Percentiles rank a stretch among this genome's conserved stretches.
Evolutionary conservation across 2,888 invertebrate genomes (phyloP).

Genomic region (Tetranychus piercei): DNA sequence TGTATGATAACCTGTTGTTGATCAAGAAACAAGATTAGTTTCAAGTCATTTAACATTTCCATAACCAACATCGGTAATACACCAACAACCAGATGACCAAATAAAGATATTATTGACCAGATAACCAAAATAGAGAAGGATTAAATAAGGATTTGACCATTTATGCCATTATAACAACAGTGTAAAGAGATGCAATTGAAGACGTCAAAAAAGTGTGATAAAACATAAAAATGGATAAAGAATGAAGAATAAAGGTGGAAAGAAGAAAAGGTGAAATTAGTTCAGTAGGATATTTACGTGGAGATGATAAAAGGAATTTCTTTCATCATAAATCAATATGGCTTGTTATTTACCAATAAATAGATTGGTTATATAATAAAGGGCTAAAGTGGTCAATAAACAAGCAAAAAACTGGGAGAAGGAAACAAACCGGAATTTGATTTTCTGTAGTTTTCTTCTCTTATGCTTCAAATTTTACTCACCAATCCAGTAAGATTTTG

Average conservation of each 20-base stretch:
- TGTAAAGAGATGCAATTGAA: too few species aligned
- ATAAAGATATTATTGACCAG: neutral
- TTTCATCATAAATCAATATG: neutral
- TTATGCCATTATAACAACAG: neutral
- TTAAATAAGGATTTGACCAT: neutral
- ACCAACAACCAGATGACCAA: neutral
- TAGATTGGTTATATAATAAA: neutral
- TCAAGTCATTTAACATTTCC: too few species aligned
- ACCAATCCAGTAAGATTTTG: constrained; percentile 46
- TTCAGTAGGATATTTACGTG: constrained; percentile 3
- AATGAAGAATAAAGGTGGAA: neutral
- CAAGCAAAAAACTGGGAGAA: neutral
- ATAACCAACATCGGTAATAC: neutral
- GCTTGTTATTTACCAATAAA: neutral
- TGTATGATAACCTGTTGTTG: constrained; percentile 55
- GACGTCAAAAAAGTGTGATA: too few species aligned
- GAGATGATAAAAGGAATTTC: neutral
- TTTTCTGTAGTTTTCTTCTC: neutral
- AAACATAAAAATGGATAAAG: constrained; percentile 1
- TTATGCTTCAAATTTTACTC: neutral
- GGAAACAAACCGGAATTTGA: constrained; percentile 1
- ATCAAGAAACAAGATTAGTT: neutral
- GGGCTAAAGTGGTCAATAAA: neutral
- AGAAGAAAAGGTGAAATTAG: constrained; percentile 3
- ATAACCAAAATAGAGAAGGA: neutral